Conservation (phyloP, 2,888 invertebrate genomes). For the Trimorus sp. region DNA sequence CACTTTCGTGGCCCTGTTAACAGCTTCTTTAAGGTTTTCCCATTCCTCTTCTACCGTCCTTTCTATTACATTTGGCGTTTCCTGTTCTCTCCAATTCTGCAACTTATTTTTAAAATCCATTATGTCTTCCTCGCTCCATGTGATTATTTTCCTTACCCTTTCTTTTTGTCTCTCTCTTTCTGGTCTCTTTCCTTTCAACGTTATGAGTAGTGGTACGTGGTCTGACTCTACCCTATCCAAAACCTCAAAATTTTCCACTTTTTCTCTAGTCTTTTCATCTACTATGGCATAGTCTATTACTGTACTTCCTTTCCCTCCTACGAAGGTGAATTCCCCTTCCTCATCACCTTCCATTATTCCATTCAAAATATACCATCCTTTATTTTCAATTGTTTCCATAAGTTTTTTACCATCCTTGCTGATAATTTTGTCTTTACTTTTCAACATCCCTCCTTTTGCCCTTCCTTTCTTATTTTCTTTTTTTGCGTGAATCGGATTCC, state of each 20-base stretch:
- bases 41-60: no score
- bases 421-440: conserved; percentile 19
- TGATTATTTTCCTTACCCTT: not conserved
- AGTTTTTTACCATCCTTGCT: conserved; percentile 17
- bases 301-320: conserved; percentile 16
- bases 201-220: conserved; percentile 34
- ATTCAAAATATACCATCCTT: conserved; percentile 30
- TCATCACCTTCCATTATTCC: conserved; percentile 9
- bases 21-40: no score
- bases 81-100: no score
- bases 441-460: conserved; percentile 4
- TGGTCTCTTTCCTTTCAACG: no score
- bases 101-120: no score
- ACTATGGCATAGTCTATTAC: no score
- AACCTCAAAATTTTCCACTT: not conserved
- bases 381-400: not conserved
- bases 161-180: conserved; percentile 7
- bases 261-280: no score
- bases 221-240: conserved; percentile 44
- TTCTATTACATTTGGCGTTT: no score
- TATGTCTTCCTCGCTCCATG: conserved; percentile 26
- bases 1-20: no score
- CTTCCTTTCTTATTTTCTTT: conserved; percentile 14
- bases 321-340: conserved; percentile 11
- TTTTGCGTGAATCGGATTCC: conserved; percentile 6